These are phyloP conservation scores for Tyto alba DNA, from an alignment of 2,113 vertebrate species.

Conservation along the genomic window DNA sequence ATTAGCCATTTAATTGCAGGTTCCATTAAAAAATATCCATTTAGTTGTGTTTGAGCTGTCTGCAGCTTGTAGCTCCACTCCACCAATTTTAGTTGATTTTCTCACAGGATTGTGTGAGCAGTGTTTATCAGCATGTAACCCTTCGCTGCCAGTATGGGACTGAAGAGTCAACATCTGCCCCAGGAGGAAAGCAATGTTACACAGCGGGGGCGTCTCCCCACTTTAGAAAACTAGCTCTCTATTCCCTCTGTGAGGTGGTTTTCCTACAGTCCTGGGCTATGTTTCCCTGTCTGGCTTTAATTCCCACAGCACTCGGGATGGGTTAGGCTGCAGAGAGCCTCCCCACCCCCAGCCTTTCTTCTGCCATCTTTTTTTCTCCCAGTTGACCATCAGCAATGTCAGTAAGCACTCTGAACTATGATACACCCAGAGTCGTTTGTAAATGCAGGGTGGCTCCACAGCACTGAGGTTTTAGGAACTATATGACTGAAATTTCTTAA, in stretches of 20 bases:
- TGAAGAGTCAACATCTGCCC: neutral
- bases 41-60: neutral
- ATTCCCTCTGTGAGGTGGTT: neutral
- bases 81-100: neutral
- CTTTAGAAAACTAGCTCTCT: neutral
- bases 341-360: accelerated
- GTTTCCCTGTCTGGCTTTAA: neutral
- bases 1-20: neutral
- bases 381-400: neutral
- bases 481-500: neutral
- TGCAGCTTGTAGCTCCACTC: neutral
- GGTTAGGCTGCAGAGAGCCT: neutral
- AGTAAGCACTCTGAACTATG: neutral
- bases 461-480: neutral
- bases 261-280: neutral
- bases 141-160: neutral
- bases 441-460: accelerated
- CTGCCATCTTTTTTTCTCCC: neutral
- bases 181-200: neutral
- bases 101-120: neutral
- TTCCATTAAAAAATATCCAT: neutral
- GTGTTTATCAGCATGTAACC: neutral
- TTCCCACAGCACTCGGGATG: accelerated
- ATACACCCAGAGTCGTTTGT: neutral
- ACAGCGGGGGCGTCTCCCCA: accelerated